These are phyloP conservation scores for Rhorus exstirpatorius DNA, from an alignment of 2,888 invertebrate genomes.

Conservation along the genomic window DNA sequence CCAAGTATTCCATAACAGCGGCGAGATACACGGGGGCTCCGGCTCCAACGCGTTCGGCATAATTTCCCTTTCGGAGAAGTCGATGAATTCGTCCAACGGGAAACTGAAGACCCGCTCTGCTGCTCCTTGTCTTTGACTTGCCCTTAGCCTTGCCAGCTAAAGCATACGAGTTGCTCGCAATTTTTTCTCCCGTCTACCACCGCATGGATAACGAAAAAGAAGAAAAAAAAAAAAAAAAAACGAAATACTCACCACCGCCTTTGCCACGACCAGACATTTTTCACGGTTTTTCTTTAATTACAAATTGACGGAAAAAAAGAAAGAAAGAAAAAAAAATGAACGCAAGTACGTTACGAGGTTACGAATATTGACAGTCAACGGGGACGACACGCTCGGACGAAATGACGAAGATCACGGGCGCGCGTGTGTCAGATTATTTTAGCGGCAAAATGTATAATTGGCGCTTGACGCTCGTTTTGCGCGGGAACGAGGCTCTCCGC, in stretches of 20 bases:
- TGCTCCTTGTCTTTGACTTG: constrained; percentile 85
- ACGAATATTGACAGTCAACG: constrained; percentile 11
- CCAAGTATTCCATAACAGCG: constrained; percentile 89
- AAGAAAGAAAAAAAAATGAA: constrained; percentile 19
- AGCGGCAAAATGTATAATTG: constrained; percentile 75
- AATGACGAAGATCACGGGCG: constrained; percentile 69
- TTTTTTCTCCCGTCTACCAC: neutral
- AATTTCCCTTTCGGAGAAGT: constrained; percentile 88
- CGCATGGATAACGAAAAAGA: neutral
- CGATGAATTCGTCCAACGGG: constrained; percentile 88
- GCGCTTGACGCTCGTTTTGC: constrained; percentile 76
- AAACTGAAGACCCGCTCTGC: constrained; percentile 87
- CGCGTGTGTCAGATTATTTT: constrained; percentile 76
- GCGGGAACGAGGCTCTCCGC: constrained; percentile 75
- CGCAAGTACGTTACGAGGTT: neutral
- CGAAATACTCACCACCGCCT: constrained; percentile 77
- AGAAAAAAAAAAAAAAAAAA: neutral
- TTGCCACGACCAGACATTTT: constrained; percentile 81
- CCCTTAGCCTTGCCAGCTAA: constrained; percentile 79
- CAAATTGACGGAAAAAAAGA: constrained; percentile 7
- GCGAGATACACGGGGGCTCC: constrained; percentile 88
- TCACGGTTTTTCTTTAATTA: neutral
- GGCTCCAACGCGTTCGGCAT: constrained; percentile 88
- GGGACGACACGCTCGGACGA: constrained; percentile 67
- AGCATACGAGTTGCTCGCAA: constrained; percentile 4